Evolutionary conservation across 2,797 vertebrate genomes (phyloP), one percentile per base, ranked within the genome.

Genomic region (Clarias pachynema): DNA sequence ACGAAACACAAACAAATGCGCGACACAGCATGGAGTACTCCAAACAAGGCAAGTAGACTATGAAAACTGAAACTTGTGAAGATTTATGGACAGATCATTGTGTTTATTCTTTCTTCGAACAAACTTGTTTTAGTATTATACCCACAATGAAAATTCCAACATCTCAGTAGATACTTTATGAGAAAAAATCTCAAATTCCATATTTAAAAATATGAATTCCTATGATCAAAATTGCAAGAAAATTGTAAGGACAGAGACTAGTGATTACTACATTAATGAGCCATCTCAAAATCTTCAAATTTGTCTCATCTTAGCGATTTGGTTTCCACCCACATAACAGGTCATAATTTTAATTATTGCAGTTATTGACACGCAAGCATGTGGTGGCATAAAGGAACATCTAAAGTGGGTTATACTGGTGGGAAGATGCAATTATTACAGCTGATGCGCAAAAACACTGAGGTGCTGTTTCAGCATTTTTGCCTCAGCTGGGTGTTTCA

Each of bases 381-480:
- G 49, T 26, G 31, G 15, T 10, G 14, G 72, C 4, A 56, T 75
- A 24, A 53, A 75, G 65, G 18, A 20, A n/a, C 40, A 53, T 57
- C 24, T 68, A 63, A 34, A 20, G 59, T 49, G 44, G 59, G 73
- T 56, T 75, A 65, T 24, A 15, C 16, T 0, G 12, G 20, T 16
- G 18, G 74, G 73, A 40, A 44, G 40, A 31, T 24, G 44, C 73
- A 31, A 29, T 57, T 57, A 75, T 10, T 56, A 44, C n/a, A 68
- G 59, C 5, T 44, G 72, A 44, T 34, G 40, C 65, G n/a, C 60
- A 29, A 40, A 29, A 68, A 57, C 14, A 62, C 5, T 37, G 29
- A 15, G 14, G 56, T 37, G 73, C 73, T 31, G 73, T 56, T 57
- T 75, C 49, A 75, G 73, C 73, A 31, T 10, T 56, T 73, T 75